Conservation (phyloP, 1,140 invertebrate genomes). For the Agrypnia vestita region DNA sequence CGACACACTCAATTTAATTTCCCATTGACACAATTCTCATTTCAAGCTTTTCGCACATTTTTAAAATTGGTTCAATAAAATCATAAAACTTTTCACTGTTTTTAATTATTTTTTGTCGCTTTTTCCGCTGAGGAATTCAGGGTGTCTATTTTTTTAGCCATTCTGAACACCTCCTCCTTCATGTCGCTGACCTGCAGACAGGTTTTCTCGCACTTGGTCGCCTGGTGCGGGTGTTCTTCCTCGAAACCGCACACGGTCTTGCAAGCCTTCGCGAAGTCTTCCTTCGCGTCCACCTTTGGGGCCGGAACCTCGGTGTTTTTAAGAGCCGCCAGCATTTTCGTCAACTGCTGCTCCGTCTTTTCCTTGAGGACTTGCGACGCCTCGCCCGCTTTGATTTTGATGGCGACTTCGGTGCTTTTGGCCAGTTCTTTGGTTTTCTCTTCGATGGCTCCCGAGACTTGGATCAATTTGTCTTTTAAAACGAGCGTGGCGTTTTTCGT, state of each 20-base stretch:
- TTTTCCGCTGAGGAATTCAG: background rate
- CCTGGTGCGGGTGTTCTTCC: background rate
- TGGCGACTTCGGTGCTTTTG: slow-evolving; percentile 20
- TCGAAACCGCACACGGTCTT: slow-evolving; percentile 23
- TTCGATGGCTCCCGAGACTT: slow-evolving; percentile 5
- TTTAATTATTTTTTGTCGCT: slow-evolving; percentile 17
- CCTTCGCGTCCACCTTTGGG: background rate
- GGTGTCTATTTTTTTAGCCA: slow-evolving; percentile 24
- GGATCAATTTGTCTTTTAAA: slow-evolving; percentile 32
- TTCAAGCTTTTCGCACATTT: no score
- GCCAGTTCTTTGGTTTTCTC: slow-evolving; percentile 42
- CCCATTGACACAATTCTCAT: no score
- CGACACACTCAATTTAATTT: no score
- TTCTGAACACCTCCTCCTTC: slow-evolving; percentile 30
- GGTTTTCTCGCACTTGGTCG: slow-evolving; percentile 2
- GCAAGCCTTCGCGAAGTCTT: slow-evolving; percentile 26
- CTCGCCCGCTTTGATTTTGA: slow-evolving; percentile 30
- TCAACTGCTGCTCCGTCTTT: slow-evolving; percentile 35
- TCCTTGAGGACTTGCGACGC: slow-evolving; percentile 16
- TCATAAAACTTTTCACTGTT: background rate
- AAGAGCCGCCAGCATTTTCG: slow-evolving; percentile 26
- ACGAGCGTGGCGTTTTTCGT: slow-evolving; percentile 22
- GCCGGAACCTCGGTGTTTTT: background rate
- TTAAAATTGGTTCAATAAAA: no score
- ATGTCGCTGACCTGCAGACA: slow-evolving; percentile 17